Conservation (phyloP, 2,113 vertebrate genomes). For the Mirounga angustirostris region DNA sequence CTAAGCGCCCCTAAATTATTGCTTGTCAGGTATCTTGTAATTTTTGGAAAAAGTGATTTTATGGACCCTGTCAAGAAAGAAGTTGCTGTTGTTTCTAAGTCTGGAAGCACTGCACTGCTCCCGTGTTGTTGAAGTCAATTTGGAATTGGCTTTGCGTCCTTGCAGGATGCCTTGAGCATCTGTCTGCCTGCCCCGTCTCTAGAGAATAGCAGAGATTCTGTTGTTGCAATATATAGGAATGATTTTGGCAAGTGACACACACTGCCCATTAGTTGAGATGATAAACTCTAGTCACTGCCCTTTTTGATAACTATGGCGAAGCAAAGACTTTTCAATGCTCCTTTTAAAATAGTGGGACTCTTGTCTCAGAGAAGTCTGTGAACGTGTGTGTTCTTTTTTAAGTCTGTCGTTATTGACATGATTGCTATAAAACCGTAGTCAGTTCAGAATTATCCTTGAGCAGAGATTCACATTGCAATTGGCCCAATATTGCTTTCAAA, state of each 20-base stretch:
- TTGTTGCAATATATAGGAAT: background rate
- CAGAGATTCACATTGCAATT: slow-evolving; percentile 24
- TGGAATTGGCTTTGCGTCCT: background rate
- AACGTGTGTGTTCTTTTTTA: background rate
- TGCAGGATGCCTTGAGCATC: background rate
- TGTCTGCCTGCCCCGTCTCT: background rate
- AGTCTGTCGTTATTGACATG: background rate
- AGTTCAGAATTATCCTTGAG: slow-evolving; percentile 44
- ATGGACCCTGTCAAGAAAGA: background rate
- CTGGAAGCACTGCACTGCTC: background rate
- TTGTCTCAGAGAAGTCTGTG: background rate
- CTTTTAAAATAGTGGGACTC: slow-evolving; percentile 22
- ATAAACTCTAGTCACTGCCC: background rate
- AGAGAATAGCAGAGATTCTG: slow-evolving; percentile 11
- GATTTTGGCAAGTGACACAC: slow-evolving; percentile 40
- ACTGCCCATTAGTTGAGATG: slow-evolving; percentile 24
- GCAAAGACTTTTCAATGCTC: background rate
- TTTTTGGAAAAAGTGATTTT: background rate
- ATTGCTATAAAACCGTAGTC: slow-evolving; percentile 9
- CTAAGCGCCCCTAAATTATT: slow-evolving; percentile 67
- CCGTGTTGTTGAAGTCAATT: background rate
- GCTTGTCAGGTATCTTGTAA: slow-evolving; percentile 62
- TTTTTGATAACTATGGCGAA: slow-evolving; percentile 1
- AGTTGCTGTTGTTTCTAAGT: background rate
- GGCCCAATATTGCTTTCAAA: slow-evolving; percentile 26